Base-by-base conservation (phyloP, 2,888 invertebrate species). In the Zhuqinia jingwanae region DNA sequence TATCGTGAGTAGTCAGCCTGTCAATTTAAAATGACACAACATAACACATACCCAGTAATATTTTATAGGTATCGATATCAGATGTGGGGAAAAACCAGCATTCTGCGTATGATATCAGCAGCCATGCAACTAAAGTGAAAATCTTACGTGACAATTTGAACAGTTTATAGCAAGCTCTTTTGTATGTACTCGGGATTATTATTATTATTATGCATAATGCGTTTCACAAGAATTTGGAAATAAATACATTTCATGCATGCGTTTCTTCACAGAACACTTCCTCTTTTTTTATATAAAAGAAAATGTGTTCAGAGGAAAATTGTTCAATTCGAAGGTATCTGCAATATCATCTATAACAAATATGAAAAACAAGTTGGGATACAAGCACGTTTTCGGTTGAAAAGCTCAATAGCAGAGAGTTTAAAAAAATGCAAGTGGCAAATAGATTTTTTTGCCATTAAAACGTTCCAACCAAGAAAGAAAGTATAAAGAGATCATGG, bases 221-320 rank as follows among this genome's bases (percentile, higher is more conserved):
- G 15, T n/a, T 63, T 63, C 42, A 17, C 63, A 63, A 36, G 20
- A 11, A 42, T 11, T 17, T 42, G 20, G 63, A 15, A 63, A 63
- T 56, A 56, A 56, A 56, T 56, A 63, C 63, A 63, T 20, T 65
- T 36, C 65, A 42, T 36, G 53, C 73, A 47, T 27, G 73, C 50
- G 25, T 50, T 50, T 15, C 50, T 25, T 25, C 50, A 10, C 50
- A 50, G 1, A 2, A 22, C 1, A 73, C 22, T 20, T 47, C 25
- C 25, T 8, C 8, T 36, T 8, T 8, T 8, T 36, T 36, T 36
- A 36, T 36, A 36, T 6, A 36, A 36, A 42, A 68, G 36, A 36
- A 36, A 1, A 6, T 13, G 1, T 36, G 63, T 15, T 17, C 13
- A 45, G 20, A 10, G 27, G 17, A 42, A 25, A 70, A 73, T 68